phyloP scores from a whole-genome alignment of 2,113 vertebrate genomes.

The Archocentrus centrarchus region DNA sequence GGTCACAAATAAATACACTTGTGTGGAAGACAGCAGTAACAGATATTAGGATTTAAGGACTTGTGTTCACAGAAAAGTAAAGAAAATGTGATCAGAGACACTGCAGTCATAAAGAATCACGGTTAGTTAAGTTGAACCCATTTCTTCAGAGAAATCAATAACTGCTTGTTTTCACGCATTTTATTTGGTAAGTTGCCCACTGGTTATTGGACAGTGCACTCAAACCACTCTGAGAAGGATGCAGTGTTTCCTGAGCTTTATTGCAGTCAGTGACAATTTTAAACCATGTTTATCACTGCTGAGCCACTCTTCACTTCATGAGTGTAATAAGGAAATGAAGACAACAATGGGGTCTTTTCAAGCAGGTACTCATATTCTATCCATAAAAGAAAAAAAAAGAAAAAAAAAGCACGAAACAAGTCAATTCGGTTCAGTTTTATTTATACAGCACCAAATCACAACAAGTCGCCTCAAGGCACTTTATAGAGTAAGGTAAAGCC shows the following conservation, averaged over 20 bases:
- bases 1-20: no score
- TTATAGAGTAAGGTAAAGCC: no score
- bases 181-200: slow-evolving; percentile 10
- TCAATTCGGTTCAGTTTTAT: no score
- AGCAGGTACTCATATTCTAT: not conserved
- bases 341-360: not conserved
- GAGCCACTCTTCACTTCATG: not conserved
- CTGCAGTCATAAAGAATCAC: not conserved
- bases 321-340: not conserved
- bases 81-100: not conserved
- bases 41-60: not conserved
- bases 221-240: not conserved
- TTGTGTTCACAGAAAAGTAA: not conserved
- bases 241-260: not conserved
- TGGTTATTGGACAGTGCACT: not conserved
- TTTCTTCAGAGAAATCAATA: slow-evolving; percentile 29
- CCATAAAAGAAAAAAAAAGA: not conserved
- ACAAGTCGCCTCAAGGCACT: no score
- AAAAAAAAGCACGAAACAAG: not conserved
- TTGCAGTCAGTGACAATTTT: not conserved
- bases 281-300: not conserved
- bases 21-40: no score
- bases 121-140: not conserved
- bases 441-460: no score
- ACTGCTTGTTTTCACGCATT: not conserved